A percentile compares a stretch with the other conserved stretches of the same genome.
phyloP scores from a whole-genome alignment of 2,113 vertebrate species.

The Pantherophis guttatus region DNA sequence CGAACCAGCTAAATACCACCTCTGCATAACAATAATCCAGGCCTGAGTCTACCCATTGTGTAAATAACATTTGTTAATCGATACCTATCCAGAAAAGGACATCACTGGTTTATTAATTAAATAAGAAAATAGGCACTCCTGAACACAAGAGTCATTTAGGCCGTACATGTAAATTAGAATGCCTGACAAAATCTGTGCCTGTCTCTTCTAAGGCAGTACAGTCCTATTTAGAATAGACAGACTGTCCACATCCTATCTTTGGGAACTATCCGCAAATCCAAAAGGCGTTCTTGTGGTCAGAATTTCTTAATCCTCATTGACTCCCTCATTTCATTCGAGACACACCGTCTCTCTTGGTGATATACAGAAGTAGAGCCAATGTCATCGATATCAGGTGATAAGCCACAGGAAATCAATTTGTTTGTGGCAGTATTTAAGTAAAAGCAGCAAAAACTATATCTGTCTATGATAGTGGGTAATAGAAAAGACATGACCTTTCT shows the following conservation, averaged over 20 bases:
- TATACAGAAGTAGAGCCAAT: neutral
- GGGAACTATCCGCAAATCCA: neutral
- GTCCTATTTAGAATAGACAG: neutral
- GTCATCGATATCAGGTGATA: neutral
- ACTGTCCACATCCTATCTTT: neutral
- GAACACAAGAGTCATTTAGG: neutral
- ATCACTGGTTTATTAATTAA: neutral
- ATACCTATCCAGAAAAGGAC: neutral
- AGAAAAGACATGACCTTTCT: neutral
- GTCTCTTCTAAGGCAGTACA: neutral
- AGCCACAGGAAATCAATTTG: neutral
- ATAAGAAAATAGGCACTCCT: neutral
- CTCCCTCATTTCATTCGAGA: neutral
- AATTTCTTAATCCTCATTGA: neutral
- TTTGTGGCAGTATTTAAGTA: neutral
- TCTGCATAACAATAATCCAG: neutral
- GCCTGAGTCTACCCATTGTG: neutral
- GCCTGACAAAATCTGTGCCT: neutral
- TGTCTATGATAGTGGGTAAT: neutral
- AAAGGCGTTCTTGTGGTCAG: neutral
- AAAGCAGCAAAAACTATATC: neutral
- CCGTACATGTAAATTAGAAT: neutral
- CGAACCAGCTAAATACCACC: no score
- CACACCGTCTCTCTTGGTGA: neutral
- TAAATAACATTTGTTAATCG: neutral